Base-by-base conservation (phyloP, 1,140 invertebrate species). In the Matsumurasca onukii region DNA sequence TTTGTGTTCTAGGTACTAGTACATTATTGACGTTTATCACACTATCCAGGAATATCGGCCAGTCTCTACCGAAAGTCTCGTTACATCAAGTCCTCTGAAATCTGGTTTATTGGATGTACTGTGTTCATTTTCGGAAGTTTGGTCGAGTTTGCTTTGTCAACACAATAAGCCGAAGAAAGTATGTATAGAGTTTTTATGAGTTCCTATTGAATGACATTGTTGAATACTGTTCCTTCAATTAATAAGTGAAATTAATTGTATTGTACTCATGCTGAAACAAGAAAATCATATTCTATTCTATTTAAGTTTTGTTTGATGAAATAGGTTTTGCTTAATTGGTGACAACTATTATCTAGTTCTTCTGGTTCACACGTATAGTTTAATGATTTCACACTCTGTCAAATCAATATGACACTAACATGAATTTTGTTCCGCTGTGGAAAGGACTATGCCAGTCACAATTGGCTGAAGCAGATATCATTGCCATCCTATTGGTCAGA, bases 51-150 rank as follows among this genome's bases (percentile, higher is more conserved):
- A 91, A 90, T 52, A 88, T 91, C 71, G 90, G 88, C 31, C 91
- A 92, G 78, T 91, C 89, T 3, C 78, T 95, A 51, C 92, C 92
- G 0, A 93, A 94, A 78, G 91, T 94, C 0, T 94, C 92, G 15
- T 95, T n/a, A 95, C 72, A 91, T 95, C n/a, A 93, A 94, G 80
- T 91, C 92, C 0, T 91, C 92, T 68, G 92, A 95, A 79, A 89
- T 94, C 55, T 94, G 93, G 91, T 93, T 93, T 75, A 79, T 94
- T 20, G 90, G 89, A 0, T 94, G 92, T 75, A 91, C 88, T 0
- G 86, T 87, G 65, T 93, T 94, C 74, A 89, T 94, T 45, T 94
- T 94, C 76, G 88, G 90, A 15, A 91, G 91, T 3, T 85, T 95
- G 77, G 87, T 94, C 0, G 92, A 95, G 74, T 95, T 94, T 76